Conservation (phyloP, 2,888 invertebrate species). For the Ariolimax columbianus region DNA sequence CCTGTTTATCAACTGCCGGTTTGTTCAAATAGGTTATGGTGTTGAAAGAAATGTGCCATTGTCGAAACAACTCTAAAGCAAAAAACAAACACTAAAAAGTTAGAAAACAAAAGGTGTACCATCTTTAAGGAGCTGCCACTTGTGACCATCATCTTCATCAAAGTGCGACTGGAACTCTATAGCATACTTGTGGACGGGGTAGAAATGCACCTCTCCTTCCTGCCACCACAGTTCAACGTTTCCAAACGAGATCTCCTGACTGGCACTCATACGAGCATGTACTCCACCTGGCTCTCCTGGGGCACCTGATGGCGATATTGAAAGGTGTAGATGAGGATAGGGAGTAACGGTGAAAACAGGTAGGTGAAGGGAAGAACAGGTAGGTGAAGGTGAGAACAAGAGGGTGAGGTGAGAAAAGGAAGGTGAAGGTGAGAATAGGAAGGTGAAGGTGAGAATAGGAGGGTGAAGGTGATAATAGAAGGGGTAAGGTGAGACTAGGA, state of each 20-base stretch:
- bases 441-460: too few relatives aligned
- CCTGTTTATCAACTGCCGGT: too few relatives aligned
- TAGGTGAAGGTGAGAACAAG: too few relatives aligned
- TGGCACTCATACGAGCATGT: conserved; percentile 11
- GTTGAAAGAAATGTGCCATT: too few relatives aligned
- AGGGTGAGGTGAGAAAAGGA: too few relatives aligned
- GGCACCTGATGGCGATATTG: conserved; percentile 83
- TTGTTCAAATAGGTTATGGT: too few relatives aligned
- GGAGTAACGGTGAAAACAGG: neutral
- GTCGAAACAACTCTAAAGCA: too few relatives aligned
- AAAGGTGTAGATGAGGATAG: neutral
- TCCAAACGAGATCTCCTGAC: neutral
- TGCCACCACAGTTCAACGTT: conserved; percentile 48
- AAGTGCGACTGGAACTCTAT: conserved; percentile 31
- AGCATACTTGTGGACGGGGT: conserved; percentile 30
- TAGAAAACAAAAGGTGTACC: neutral
- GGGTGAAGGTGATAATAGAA: too few relatives aligned
- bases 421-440: too few relatives aligned
- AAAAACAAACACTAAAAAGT: neutral
- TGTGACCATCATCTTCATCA: neutral
- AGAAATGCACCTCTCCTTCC: conserved; percentile 53
- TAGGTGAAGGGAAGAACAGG: too few relatives aligned
- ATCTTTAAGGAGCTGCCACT: conserved; percentile 19
- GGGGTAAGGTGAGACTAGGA: too few relatives aligned
- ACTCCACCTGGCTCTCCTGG: conserved; percentile 93